A percentile compares a stretch with the other conserved stretches of the same genome.
These are phyloP conservation scores for Chrysaora quinquecirrha DNA, from an alignment of 30 jellyfish, hydroid and myxozoan species.

Conservation along the genomic window DNA sequence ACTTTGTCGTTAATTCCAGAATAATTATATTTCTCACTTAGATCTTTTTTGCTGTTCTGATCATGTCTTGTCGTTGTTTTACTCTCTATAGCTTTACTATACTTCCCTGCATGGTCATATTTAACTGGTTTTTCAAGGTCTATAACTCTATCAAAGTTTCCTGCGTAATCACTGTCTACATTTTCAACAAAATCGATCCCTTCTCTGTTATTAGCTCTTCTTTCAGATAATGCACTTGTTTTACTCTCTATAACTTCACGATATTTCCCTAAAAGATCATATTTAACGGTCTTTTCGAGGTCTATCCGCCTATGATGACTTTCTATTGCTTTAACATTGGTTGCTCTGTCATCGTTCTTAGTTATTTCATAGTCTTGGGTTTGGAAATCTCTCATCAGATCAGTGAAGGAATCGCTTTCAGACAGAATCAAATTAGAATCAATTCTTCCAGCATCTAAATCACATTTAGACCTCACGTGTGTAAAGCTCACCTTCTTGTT, in stretches of 20 bases:
- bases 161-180: too few relatives aligned
- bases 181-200: too few relatives aligned
- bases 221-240: neutral
- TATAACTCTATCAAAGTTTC: too few relatives aligned
- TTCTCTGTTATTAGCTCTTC: neutral
- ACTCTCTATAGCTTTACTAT: neutral
- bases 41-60: too few relatives aligned
- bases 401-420: neutral
- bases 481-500: neutral
- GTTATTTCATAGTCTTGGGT: neutral
- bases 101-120: neutral
- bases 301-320: too few relatives aligned
- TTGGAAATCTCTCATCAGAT: neutral
- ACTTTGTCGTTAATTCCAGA: neutral
- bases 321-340: too few relatives aligned
- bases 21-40: neutral
- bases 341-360: too few relatives aligned
- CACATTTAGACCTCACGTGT: neutral
- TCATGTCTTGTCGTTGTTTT: neutral
- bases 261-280: too few relatives aligned
- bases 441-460: neutral
- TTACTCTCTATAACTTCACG: neutral
- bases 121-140: too few relatives aligned
- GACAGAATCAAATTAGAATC: neutral
- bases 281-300: too few relatives aligned